Evolutionary conservation across 2,797 vertebrate species (phyloP), one percentile per base, ranked within the genome.

Genomic region (Arnoldichthys spilopterus): DNA sequence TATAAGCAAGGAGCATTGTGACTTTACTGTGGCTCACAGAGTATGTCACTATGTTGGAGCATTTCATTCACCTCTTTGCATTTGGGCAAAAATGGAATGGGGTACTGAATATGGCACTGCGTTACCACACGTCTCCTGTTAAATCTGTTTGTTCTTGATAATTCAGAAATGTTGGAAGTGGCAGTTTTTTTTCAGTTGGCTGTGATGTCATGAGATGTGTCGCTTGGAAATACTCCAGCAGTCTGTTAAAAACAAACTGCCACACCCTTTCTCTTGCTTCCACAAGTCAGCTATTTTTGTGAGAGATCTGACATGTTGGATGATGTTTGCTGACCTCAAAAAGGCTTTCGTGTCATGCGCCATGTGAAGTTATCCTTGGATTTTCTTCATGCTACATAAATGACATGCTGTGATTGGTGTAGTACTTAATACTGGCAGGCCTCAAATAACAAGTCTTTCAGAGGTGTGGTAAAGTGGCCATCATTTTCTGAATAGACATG

Each of bases 181-280:
- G 26, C 18, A 1, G 30, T 62, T 20, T 37, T 40, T 68, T 77
- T 12, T 15, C 20, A 20, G 34, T 43, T 26, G 53, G 16, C 49
- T n/a, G 20, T 64, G 20, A 16, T 73, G 51, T 62, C 62, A 74
- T 47, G n/a, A 76, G 37, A 56, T 79, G 30, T 69, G 72, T 71
- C 77, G 58, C 54, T 64, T 73, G 66, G 79, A 83, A 81, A 71
- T 24, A 61, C 74, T 79, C 54, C 70, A 79, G 12, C 26, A 59
- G 75, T 83, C 80, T 45, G 69, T 78, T 78, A 34, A 62, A 75
- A 85, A 85, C 84, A 74, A 76, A 76, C 67, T 74, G 43, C 79
- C 77, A 54, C 87, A 64, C 83, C 89, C 89, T 76, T 66, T 15
- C 26, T 63, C 45, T 28, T 76, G 73, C 76, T 83, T 77, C n/a